A percentile compares a stretch with the other conserved stretches of the same genome.
Conservation (phyloP, 2,888 invertebrate species). For the Calameuta pallipes region DNA sequence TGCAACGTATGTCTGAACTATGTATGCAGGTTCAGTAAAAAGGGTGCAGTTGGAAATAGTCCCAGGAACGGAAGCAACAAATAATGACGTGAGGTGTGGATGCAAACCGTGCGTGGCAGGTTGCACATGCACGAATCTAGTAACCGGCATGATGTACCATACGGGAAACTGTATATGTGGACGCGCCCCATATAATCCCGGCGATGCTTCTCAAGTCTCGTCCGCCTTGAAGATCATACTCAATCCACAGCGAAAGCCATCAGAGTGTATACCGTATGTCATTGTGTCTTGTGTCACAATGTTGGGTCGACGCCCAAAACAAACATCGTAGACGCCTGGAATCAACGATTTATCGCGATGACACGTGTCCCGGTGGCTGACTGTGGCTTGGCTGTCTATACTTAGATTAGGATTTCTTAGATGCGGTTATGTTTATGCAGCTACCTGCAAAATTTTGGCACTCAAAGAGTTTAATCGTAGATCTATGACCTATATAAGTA, state of each 20-base stretch:
- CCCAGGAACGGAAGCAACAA: constrained; percentile 64
- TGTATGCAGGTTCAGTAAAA: neutral
- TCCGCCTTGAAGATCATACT: constrained; percentile 50
- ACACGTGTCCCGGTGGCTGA: constrained; percentile 52
- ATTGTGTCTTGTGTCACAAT: constrained; percentile 36
- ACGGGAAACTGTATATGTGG: constrained; percentile 31
- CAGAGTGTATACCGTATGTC: constrained; percentile 25
- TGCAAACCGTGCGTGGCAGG: constrained; percentile 60
- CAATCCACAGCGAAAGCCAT: constrained; percentile 34
- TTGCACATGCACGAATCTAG: constrained; percentile 27
- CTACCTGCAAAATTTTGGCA: neutral
- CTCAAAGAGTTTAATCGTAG: neutral
- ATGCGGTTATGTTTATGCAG: neutral
- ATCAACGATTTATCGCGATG: constrained; percentile 64
- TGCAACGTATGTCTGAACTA: neutral
- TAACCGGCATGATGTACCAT: constrained; percentile 24
- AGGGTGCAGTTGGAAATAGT: constrained; percentile 48
- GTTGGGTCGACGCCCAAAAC: constrained; percentile 50
- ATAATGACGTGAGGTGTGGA: constrained; percentile 63
- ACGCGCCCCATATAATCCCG: constrained; percentile 64
- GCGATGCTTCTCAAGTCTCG: constrained; percentile 59
- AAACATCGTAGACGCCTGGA: constrained; percentile 55
- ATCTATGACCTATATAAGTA: neutral
- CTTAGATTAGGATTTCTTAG: neutral
- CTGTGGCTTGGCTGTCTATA: neutral